Conservation (phyloP, 1,140 invertebrate genomes). For the Drosophila aff. region DNA sequence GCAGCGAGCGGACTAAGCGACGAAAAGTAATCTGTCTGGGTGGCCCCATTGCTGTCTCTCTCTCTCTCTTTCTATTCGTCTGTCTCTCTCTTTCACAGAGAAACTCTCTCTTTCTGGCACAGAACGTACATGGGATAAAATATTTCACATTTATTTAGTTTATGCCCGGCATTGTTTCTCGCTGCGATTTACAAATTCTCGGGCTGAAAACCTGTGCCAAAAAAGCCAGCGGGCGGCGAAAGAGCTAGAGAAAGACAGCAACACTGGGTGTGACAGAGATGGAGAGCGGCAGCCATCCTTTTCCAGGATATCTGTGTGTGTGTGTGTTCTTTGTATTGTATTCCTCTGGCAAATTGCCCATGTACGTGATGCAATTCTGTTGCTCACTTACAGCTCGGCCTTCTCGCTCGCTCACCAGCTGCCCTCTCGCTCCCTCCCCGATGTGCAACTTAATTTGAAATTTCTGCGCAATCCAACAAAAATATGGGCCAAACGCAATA, state of each 20-base stretch:
- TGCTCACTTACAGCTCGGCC: slow-evolving; percentile 72
- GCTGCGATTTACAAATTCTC: slow-evolving; percentile 83
- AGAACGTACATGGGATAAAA: slow-evolving; percentile 56
- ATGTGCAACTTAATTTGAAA: slow-evolving; percentile 82
- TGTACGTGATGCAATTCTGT: slow-evolving; percentile 83
- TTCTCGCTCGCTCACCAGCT: slow-evolving; percentile 1
- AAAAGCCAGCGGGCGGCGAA: slow-evolving; percentile 25
- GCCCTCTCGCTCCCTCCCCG: not conserved
- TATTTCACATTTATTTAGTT: slow-evolving; percentile 83
- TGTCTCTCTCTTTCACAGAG: not conserved
- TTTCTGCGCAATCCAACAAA: slow-evolving; percentile 83
- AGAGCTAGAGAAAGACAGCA: slow-evolving; percentile 18
- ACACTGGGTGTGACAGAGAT: slow-evolving; percentile 11
- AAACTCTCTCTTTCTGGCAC: slow-evolving; percentile 13
- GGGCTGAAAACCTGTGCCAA: slow-evolving; percentile 76
- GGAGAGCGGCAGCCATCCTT: slow-evolving; percentile 49
- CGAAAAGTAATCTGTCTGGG: slow-evolving; percentile 77
- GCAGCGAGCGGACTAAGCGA: slow-evolving; percentile 70
- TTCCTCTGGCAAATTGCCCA: slow-evolving; percentile 81
- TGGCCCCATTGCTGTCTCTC: not conserved
- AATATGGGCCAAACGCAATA: slow-evolving; percentile 79
- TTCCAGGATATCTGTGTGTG: slow-evolving; percentile 39
- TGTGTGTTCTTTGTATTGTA: slow-evolving; percentile 67
- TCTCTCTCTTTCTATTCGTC: not conserved
- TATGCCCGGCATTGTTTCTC: slow-evolving; percentile 79